Conservation (phyloP, 2,113 vertebrate genomes). For the Oreotrochilus melanogaster region DNA sequence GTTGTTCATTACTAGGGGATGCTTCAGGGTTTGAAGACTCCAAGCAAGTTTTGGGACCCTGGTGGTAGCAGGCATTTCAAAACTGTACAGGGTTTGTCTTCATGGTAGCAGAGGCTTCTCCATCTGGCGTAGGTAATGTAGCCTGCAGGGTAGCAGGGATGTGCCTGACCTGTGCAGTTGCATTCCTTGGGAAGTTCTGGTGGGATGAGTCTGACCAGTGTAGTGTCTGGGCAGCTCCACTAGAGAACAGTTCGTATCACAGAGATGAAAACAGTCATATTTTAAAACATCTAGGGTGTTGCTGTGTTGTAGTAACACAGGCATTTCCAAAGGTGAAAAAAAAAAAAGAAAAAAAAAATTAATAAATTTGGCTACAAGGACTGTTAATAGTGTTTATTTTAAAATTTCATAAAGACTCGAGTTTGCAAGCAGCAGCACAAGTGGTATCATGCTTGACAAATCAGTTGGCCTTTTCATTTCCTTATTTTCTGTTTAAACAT, state of each 20-base stretch:
- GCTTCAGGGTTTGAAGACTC: not conserved
- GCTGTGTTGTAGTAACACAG: not conserved
- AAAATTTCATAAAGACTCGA: not conserved
- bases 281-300: not conserved
- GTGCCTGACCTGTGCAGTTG: not conserved
- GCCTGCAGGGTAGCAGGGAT: not conserved
- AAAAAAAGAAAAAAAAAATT: not conserved
- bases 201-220: not conserved
- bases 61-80: not conserved
- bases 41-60: not conserved
- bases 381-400: not conserved
- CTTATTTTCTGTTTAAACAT: not conserved
- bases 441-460: not conserved
- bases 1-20: not conserved
- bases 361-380: not conserved
- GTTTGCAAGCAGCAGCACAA: not conserved
- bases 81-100: not conserved
- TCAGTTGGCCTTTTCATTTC: not conserved
- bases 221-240: not conserved
- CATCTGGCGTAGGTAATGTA: not conserved
- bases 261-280: not conserved
- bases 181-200: not conserved
- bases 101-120: not conserved
- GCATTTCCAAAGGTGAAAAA: not conserved
- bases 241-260: not conserved